Percentiles rank a stretch among this genome's conserved stretches.
phyloP scores from a whole-genome alignment of 2,888 invertebrate species.

The Eulithis testata region DNA sequence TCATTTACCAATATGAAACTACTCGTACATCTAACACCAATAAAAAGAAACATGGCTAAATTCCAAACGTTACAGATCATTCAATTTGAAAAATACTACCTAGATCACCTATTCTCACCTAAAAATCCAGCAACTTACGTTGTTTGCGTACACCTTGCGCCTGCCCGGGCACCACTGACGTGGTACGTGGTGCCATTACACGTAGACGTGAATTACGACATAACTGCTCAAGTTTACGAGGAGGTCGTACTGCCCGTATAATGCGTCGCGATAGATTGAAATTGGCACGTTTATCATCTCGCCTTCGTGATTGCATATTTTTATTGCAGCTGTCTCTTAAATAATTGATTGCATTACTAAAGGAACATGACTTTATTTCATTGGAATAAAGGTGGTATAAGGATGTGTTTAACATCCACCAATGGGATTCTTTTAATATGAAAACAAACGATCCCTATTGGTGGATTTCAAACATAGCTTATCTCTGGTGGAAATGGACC shows the following conservation, averaged over 20 bases:
- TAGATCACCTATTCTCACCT: neutral
- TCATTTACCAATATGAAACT: no score
- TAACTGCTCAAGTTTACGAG: slow-evolving; percentile 72
- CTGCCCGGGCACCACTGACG: slow-evolving; percentile 40
- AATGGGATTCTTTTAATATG: no score
- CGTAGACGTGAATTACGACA: slow-evolving; percentile 73
- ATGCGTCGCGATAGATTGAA: slow-evolving; percentile 73
- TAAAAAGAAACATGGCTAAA: no score
- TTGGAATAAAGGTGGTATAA: no score
- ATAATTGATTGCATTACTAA: slow-evolving; percentile 1
- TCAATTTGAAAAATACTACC: no score
- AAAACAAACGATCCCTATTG: no score
- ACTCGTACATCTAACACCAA: no score
- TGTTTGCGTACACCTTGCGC: slow-evolving; percentile 41
- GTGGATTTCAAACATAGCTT: no score
- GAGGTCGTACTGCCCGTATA: slow-evolving; percentile 64
- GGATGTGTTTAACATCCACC: no score
- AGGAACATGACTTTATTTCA: neutral
- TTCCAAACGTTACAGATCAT: no score
- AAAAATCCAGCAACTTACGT: slow-evolving; percentile 28
- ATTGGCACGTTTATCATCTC: slow-evolving; percentile 70
- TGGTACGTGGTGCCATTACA: slow-evolving; percentile 67
- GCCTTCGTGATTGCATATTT: slow-evolving; percentile 69
- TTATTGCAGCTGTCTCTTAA: slow-evolving; percentile 51
- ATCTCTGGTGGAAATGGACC: no score